These are phyloP conservation scores for Phaedon cochleariae DNA, from an alignment of 2,888 invertebrate genomes.

Conservation along the genomic window DNA sequence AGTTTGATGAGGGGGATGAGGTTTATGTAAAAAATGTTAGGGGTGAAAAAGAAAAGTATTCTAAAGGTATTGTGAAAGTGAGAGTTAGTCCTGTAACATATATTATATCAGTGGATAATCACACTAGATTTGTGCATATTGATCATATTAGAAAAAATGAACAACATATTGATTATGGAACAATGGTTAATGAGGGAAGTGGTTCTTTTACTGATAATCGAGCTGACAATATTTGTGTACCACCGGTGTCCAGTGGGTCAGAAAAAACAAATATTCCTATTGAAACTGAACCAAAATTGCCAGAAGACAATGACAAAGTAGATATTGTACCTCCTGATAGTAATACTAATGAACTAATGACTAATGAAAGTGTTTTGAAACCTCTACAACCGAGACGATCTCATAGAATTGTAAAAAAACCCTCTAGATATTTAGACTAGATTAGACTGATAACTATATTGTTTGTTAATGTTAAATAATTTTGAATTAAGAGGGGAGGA, in stretches of 20 bases:
- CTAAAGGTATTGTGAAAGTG: neutral
- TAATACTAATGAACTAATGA: no score
- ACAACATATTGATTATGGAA: neutral
- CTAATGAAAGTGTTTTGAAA: no score
- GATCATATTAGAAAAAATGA: neutral
- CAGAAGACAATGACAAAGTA: neutral
- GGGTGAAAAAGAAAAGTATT: neutral
- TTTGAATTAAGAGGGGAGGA: no score
- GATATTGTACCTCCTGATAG: neutral
- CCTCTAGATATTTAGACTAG: no score
- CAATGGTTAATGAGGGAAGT: neutral
- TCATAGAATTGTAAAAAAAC: no score
- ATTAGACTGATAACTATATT: no score
- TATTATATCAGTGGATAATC: neutral
- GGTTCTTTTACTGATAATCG: neutral
- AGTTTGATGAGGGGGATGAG: neutral
- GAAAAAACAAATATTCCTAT: neutral
- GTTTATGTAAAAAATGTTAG: slow-evolving; percentile 7
- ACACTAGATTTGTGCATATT: neutral
- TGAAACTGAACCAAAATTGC: neutral
- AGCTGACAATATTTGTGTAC: neutral
- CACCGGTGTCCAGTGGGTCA: no score
- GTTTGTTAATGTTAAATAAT: no score
- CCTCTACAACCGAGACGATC: no score
- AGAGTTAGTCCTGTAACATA: slow-evolving; percentile 3